These are phyloP conservation scores for Heliconius ethilla DNA, from an alignment of 2,888 invertebrate species.

Conservation along the genomic window DNA sequence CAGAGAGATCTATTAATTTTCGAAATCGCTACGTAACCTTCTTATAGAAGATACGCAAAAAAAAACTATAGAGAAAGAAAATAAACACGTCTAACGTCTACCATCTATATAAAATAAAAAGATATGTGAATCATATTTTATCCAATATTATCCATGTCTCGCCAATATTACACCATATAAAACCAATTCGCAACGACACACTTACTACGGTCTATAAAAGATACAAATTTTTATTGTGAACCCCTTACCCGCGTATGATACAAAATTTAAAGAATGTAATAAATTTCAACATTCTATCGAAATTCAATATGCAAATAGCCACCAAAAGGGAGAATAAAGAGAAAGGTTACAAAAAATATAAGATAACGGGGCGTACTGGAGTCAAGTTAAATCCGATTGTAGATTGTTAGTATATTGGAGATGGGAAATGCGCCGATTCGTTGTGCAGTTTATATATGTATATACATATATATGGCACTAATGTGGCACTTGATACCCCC, in stretches of 20 bases:
- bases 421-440: too few species aligned
- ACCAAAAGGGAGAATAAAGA: slow-evolving; percentile 76
- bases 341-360: slow-evolving; percentile 67
- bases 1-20: too few species aligned
- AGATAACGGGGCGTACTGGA: slow-evolving; percentile 74
- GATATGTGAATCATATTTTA: slow-evolving; percentile 4
- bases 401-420: too few species aligned
- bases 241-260: slow-evolving; percentile 57
- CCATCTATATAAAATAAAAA: neutral
- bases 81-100: neutral
- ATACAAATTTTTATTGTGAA: slow-evolving; percentile 54
- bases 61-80: neutral
- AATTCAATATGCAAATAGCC: slow-evolving; percentile 77
- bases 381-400: slow-evolving; percentile 52
- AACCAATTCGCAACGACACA: slow-evolving; percentile 21
- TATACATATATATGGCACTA: too few species aligned
- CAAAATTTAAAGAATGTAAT: slow-evolving; percentile 61
- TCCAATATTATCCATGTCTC: slow-evolving; percentile 8
- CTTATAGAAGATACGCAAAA: too few species aligned
- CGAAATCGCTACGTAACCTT: too few species aligned
- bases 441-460: too few species aligned
- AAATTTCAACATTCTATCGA: slow-evolving; percentile 73
- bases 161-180: slow-evolving; percentile 24
- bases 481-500: too few species aligned
- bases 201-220: slow-evolving; percentile 28